A percentile compares a stretch with the other conserved stretches of the same genome.
Evolutionary conservation across 1,140 invertebrate species (phyloP).

Genomic region (Zaprionus capensis): DNA sequence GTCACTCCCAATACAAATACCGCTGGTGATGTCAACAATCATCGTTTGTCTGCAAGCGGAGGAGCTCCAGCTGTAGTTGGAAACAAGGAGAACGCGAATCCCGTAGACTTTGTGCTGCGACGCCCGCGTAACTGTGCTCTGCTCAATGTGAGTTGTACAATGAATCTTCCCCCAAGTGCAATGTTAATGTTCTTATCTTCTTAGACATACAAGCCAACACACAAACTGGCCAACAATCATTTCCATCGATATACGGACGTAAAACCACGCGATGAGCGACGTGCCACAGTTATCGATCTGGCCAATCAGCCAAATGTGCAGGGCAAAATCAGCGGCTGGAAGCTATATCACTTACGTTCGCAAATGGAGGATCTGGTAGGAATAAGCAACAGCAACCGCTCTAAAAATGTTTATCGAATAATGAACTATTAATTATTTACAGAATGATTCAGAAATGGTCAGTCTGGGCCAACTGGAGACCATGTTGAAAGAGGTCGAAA

Average conservation of each 20-base stretch:
- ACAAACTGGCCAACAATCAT: conserved; percentile 90
- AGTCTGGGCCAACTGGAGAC: conserved; percentile 88
- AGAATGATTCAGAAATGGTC: conserved; percentile 77
- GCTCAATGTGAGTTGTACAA: conserved; percentile 62
- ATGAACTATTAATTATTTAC: conserved; percentile 7
- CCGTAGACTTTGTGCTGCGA: conserved; percentile 75
- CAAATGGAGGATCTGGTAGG: conserved; percentile 96
- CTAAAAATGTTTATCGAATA: not conserved
- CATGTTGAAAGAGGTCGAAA: conserved; percentile 88
- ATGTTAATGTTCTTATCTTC: too few species aligned
- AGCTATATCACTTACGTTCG: conserved; percentile 94
- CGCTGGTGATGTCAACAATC: conserved; percentile 52
- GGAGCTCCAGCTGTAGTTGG: conserved; percentile 57
- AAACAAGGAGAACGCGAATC: conserved; percentile 83
- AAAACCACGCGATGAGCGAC: conserved; percentile 92
- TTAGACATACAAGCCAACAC: conserved; percentile 83
- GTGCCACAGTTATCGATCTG: conserved; percentile 93
- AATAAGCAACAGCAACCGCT: not conserved
- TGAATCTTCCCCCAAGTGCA: not conserved
- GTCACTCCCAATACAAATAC: conserved; percentile 26
- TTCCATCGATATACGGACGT: conserved; percentile 95
- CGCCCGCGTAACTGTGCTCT: conserved; percentile 77
- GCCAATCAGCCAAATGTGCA: conserved; percentile 94
- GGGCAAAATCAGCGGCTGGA: conserved; percentile 97
- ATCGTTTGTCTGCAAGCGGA: conserved; percentile 40